Base-by-base conservation (phyloP, 2,888 invertebrate genomes). In the Euclidia mi region DNA sequence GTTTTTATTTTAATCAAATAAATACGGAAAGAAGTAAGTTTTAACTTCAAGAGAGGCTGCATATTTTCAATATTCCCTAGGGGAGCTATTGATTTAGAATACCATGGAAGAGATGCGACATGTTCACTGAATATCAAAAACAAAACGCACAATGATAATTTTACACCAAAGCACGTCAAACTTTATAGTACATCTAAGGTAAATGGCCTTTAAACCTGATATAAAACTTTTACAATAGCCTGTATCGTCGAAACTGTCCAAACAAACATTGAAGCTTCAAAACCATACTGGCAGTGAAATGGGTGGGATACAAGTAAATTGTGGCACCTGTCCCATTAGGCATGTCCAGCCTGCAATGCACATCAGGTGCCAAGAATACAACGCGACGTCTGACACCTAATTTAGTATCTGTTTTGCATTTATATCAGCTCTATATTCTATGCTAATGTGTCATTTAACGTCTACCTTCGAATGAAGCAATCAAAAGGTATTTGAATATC, bases 311-410 rank as follows among this genome's bases (percentile, higher is more conserved):
- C 6, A 41, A 10, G 51, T 60, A 57, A 66, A 52, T 71, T 65
- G 52, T 59, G 38, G 51, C 46, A 65, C 71, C 44, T 57, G 50
- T 32, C 66, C 56, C 60, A 65, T 70, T 65, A 71, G 40, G 31
- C 29, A 52, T 52, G 41, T 15, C 65, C 51, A 55, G 44, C 45
- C 52, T 37, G 29, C 37, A 59, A 12, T 37, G 42, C 15, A 40
- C 55, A 40, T 59, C 42, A 35, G 44, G 45, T 75, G 71, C 69
- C 75, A 70, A 65, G 67, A 74, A 71, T 61, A 51, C 40, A 53
- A 49, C 38, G 37, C 57, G 67, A 51, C 67, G 56, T 51, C 47
- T 31, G 11, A 38, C 38, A 51, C 52, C 46, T 74, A 61, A 74
- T 70, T 61, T 74, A 71, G 43, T 38, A 40, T 65, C 46, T 52